Evolutionary conservation across 2,888 invertebrate genomes (phyloP), one percentile per base, ranked within the genome.

Genomic region (Nephrocerus scutellatus): DNA sequence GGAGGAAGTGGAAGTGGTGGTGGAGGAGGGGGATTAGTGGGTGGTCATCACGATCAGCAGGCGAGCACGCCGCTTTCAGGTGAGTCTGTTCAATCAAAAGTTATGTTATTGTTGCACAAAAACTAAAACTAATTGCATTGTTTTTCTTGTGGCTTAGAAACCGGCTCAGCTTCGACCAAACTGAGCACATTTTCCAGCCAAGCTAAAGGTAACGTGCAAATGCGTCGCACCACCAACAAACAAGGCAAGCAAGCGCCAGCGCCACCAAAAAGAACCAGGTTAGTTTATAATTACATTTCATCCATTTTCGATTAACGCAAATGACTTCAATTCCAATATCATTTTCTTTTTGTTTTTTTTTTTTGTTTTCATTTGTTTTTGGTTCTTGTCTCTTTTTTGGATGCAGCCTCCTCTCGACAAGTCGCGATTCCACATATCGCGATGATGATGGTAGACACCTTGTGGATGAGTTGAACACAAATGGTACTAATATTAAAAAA

Each of bases 241-340:
- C 84, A 86, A 61, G 91, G 91, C 51, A 92, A 92, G 68, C 88
- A 88, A 60, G 92, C 93, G 19, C 96, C 96, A 29, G 87, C 91
- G 14, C 95, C 95, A 44, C 95, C 95, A 21, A 92, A 93, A 69
- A 76, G 95, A 54, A 95, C 95, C 50, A 90, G 89, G 88, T 89
- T 71, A 25, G 41, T 33, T 20, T 3, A 29, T 7, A 10, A 23
- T 24, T 24, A 9, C 13, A 24, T 25, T 14, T 23, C 21, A 14
- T 22, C 18, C 7, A 6, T 8, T 29, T 28, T 10, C 12, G 14
- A 30, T 2, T 18, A 26, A n/a, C 9, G 8, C 19, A 7, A 6
- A 4, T 22, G 7, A n/a, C 10, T 15, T 6, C 21, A 18, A 12
- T 3, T 19, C 5, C 1, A 22, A 14, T 19, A 2, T 23, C 20